Evolutionary conservation across 2,797 vertebrate species (phyloP), one percentile per base, ranked within the genome.

Genomic region (Galagoides demidoff): DNA sequence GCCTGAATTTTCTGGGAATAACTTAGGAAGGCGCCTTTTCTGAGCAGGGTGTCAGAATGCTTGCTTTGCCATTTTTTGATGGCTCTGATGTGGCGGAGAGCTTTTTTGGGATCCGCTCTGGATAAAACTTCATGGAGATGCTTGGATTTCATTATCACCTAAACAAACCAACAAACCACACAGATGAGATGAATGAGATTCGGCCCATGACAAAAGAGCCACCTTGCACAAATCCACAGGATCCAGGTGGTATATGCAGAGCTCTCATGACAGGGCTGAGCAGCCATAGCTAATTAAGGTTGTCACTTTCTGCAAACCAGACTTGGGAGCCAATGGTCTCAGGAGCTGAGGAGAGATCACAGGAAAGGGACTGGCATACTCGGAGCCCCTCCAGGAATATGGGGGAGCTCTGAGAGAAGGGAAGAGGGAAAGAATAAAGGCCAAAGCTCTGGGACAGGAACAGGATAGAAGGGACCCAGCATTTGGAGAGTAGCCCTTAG

Each of bases 111-210:
- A 76, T 99, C 99, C 98, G 99, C 98, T 97, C 97, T 99, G 23
- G 98, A 96, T 93, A 99, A 95, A 77, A 99, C 98, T 97, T 99
- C 98, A 86, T 99, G 99, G 96, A 99, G 98, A 52, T 98, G 98
- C 95, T 99, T 99, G 2, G 98, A 98, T 94, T 98, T 99, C 97
- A 98, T 98, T 95, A 99, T 99, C 12, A 99, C 99, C 99, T 99
- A 29, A 13, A 77, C 23, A 94, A 64, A 91, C 45, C 79, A 37
- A 93, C 0, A 17, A 92, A 63, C 63, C 70, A 94, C 7, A 68
- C 0, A 14, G 0, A 5, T 1, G 9, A 66, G 57, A 73, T 29
- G 7, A 73, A 68, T 70, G 84, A 66, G 10, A 27, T 12, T 39
- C 90, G 17, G 12, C n/a, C n/a, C 1, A 0, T 13, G 45, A 43